Conservation (phyloP, 2,113 vertebrate genomes). For the Epinephelus fuscoguttatus region DNA sequence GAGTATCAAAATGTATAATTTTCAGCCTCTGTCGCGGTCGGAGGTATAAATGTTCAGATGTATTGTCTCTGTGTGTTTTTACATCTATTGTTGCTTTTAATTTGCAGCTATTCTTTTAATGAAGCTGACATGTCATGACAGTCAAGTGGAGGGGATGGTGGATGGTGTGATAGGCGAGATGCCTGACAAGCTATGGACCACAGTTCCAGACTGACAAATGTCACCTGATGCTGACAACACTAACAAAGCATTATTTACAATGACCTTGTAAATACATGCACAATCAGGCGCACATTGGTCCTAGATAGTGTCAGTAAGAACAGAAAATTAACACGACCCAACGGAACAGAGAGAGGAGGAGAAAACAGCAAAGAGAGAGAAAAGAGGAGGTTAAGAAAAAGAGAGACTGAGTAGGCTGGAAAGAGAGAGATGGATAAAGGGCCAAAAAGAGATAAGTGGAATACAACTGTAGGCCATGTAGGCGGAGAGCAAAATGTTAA, state of each 20-base stretch:
- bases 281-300: neutral
- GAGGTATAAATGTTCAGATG: too few relatives aligned
- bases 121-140: too few relatives aligned
- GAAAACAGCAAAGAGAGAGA: neutral
- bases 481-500: constrained; percentile 21
- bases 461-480: neutral
- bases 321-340: neutral
- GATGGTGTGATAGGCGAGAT: too few relatives aligned
- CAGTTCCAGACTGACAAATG: too few relatives aligned
- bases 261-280: neutral
- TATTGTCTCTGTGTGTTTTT: too few relatives aligned
- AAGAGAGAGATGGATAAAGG: neutral
- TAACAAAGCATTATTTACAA: neutral
- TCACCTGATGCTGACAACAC: too few relatives aligned
- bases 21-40: too few relatives aligned
- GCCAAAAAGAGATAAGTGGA: constrained; percentile 13
- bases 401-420: neutral
- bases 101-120: too few relatives aligned
- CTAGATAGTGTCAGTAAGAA: neutral
- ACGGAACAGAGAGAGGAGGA: neutral
- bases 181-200: too few relatives aligned
- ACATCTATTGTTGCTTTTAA: too few relatives aligned
- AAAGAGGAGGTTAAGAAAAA: neutral
- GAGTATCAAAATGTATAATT: too few relatives aligned
- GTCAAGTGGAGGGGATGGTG: too few relatives aligned